A percentile compares a stretch with the other conserved stretches of the same genome.
Conservation (phyloP, 2,113 vertebrate genomes). For the Epinephelus cyanopodus region DNA sequence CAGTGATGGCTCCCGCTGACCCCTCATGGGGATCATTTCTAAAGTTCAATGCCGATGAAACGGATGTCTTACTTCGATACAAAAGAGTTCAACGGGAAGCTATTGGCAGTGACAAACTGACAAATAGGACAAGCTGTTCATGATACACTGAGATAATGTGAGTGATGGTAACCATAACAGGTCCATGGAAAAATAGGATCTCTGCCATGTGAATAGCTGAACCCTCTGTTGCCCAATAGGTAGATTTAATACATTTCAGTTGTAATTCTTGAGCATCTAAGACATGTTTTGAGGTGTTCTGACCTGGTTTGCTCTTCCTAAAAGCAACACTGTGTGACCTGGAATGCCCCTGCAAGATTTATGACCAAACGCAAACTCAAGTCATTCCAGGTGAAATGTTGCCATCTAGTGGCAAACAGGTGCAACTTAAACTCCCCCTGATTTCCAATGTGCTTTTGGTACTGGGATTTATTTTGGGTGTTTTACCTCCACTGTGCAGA, state of each 20-base stretch:
- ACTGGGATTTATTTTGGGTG: not conserved
- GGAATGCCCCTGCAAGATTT: constrained; percentile 48
- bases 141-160: not conserved
- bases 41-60: constrained; percentile 65
- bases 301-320: not conserved
- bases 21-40: constrained; percentile 30
- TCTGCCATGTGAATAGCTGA: not conserved
- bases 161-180: not conserved
- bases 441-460: not conserved
- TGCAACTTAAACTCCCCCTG: not conserved
- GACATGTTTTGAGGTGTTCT: not conserved
- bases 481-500: not conserved
- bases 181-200: not conserved
- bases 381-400: constrained; percentile 16
- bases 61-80: constrained; percentile 33
- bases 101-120: constrained; percentile 42
- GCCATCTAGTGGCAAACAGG: constrained; percentile 69
- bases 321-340: constrained; percentile 42
- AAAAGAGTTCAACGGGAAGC: constrained; percentile 26
- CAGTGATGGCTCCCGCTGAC: constrained; percentile 50
- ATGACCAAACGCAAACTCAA: not conserved
- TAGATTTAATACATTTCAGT: not conserved
- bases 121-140: constrained; percentile 39
- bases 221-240: not conserved
- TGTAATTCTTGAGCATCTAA: not conserved